phyloP scores from a whole-genome alignment of 2,797 vertebrate genomes.

The Thripadectes ignobilis region DNA sequence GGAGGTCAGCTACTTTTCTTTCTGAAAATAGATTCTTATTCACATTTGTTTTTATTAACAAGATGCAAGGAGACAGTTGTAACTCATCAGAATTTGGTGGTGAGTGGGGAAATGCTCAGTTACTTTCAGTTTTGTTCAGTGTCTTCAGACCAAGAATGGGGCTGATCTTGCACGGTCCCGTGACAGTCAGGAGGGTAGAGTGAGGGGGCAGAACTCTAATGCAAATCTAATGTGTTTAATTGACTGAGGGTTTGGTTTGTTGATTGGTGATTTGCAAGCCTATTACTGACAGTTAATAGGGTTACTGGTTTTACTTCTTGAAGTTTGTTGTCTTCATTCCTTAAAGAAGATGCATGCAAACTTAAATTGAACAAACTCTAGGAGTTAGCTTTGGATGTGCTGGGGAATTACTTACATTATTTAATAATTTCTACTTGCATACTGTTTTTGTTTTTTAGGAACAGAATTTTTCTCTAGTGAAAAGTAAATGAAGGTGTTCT shows the following conservation, averaged over 20 bases:
- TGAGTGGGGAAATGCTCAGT: not conserved
- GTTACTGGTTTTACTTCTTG: not conserved
- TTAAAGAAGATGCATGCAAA: not conserved
- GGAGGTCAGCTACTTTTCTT: not conserved
- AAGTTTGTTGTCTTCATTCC: not conserved
- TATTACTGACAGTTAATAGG: not conserved
- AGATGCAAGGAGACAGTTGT: not conserved
- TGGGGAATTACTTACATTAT: not conserved
- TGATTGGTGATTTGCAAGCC: not conserved
- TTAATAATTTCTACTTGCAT: not conserved
- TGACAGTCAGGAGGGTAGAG: not conserved
- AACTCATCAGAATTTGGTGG: not conserved
- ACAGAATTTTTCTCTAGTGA: not conserved
- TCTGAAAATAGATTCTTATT: not conserved
- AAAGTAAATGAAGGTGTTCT: not conserved
- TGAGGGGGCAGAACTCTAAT: not conserved
- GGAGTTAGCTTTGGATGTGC: not conserved
- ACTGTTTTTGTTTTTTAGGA: not conserved
- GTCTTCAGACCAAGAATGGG: not conserved
- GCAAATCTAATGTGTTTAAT: not conserved
- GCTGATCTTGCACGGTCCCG: not conserved
- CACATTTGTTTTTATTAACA: not conserved
- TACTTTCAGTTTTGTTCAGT: not conserved
- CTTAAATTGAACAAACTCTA: not conserved
- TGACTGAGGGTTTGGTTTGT: not conserved